Conservation (phyloP, 2,888 invertebrate genomes). For the Clivina fossor region DNA sequence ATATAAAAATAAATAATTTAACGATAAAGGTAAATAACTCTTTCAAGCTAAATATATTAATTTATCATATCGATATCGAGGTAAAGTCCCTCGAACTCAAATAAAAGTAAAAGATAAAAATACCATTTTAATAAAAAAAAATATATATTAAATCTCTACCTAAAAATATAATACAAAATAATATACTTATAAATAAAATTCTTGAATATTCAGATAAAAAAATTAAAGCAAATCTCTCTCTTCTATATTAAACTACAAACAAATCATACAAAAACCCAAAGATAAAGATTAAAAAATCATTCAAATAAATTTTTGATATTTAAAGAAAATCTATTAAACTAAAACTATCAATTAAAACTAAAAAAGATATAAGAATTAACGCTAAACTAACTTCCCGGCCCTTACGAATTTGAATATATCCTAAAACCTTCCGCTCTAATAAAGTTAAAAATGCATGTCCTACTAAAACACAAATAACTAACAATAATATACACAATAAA, state of each 20-base stretch:
- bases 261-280: conserved; percentile 59
- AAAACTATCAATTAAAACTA: conserved; percentile 61
- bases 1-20: conserved; percentile 65
- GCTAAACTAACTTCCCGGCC: conserved; percentile 72
- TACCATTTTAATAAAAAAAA: conserved; percentile 58
- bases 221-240: conserved; percentile 70
- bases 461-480: too few relatives aligned
- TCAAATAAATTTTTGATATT: conserved; percentile 58
- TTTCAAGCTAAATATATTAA: conserved; percentile 71
- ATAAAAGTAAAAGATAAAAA: conserved; percentile 64
- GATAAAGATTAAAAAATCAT: conserved; percentile 60
- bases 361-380: conserved; percentile 63
- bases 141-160: conserved; percentile 56
- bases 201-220: conserved; percentile 70
- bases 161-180: conserved; percentile 63
- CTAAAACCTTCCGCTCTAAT: conserved; percentile 65
- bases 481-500: too few relatives aligned
- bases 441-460: conserved; percentile 59
- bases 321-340: conserved; percentile 56
- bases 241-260: conserved; percentile 66
- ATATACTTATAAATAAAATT: conserved; percentile 68
- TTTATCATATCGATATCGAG: conserved; percentile 75
- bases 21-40: conserved; percentile 63
- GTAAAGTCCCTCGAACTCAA: conserved; percentile 67
- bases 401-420: conserved; percentile 72